phyloP scores from a whole-genome alignment of 2,113 vertebrate species.

The Panurus biarmicus region DNA sequence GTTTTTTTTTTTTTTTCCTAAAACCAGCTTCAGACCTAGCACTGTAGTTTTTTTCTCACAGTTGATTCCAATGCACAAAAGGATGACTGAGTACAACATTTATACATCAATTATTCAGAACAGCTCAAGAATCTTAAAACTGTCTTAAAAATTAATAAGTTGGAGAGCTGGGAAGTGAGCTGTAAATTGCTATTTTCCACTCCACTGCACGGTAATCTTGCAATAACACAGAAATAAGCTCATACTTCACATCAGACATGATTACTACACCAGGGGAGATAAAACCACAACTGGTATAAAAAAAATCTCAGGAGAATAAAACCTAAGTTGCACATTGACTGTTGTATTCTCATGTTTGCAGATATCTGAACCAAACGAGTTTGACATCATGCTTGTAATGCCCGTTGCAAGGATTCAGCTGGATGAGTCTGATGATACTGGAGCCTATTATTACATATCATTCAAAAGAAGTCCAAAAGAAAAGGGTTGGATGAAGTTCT shows the following conservation, averaged over 20 bases:
- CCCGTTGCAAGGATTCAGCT: slow-evolving; percentile 48
- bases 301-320: not conserved
- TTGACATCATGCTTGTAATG: slow-evolving; percentile 74
- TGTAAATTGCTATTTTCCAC: not conserved
- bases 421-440: slow-evolving; percentile 11
- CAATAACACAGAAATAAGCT: not conserved
- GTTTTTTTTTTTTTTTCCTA: not conserved
- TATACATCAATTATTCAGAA: not conserved
- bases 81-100: not conserved
- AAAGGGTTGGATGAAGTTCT: slow-evolving; percentile 32
- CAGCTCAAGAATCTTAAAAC: not conserved
- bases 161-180: not conserved
- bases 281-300: not conserved
- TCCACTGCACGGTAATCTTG: not conserved
- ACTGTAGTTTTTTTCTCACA: not conserved
- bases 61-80: not conserved
- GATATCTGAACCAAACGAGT: slow-evolving; percentile 71
- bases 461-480: slow-evolving; percentile 58
- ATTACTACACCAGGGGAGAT: not conserved
- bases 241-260: not conserved
- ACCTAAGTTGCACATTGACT: not conserved
- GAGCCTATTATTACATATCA: slow-evolving; percentile 53
- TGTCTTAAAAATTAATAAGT: not conserved
- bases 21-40: not conserved
- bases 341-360: not conserved